Evolutionary conservation across 2,113 vertebrate genomes (phyloP), one percentile per base, ranked within the genome.

Genomic region (Dunckerocampus dactyliophorus): DNA sequence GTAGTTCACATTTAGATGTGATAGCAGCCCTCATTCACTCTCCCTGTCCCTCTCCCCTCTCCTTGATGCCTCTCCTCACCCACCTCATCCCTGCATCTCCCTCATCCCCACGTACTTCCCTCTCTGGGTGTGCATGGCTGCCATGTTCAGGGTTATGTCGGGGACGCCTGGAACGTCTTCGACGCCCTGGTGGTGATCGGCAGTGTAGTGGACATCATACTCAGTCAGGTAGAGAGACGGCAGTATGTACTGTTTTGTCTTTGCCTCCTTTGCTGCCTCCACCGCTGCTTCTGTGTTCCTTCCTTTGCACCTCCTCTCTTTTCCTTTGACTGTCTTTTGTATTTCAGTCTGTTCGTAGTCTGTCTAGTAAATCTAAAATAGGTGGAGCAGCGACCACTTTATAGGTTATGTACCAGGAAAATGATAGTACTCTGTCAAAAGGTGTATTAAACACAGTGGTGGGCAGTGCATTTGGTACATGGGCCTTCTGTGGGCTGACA

Each of bases 121-220:
- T 7, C 45, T 64, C 76, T 82, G 84, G 78, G 90, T 93, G 92
- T 62, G 67, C 89, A 91, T 87, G 87, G 88, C 37, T 84, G 88
- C 89, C 92, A 91, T 88, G 49, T 90, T 90, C 91, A 98, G 96
- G 96, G 95, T 78, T 98, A 99, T 92, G 94, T 98, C 90, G 95
- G 93, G 87, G 95, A 99, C 84, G 92, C 95, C 92, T 98, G 97
- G 95, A 98, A 99, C 86, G 92, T 95, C 88, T 99, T 99, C 92
- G 97, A 99, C 90, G 98, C 94, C 83, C 92, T 98, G 93, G 97
- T 99, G 93, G 95, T 98, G 90, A 93, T 98, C 89, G 97, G 96
- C 94, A 99, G 97, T 92, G 93, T 99, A 92, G 91, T 99, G 89
- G 95, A 99, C 94, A 96, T 99, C 94, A 91, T 96, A 90, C 96